A percentile compares a stretch with the other conserved stretches of the same genome.
Conservation (phyloP, 2,113 vertebrate genomes). For the Gobiocypris rarus region DNA sequence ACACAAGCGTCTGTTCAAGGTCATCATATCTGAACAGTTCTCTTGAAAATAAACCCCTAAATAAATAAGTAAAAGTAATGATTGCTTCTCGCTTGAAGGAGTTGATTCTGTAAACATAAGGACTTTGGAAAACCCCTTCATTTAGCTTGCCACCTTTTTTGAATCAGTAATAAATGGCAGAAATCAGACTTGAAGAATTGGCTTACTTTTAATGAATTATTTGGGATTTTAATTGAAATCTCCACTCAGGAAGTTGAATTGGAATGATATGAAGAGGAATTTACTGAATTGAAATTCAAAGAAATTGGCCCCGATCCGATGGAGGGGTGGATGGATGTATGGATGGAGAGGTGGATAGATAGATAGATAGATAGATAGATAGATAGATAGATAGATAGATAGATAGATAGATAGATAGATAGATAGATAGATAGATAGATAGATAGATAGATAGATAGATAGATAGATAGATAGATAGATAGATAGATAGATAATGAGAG, state of each 20-base stretch:
- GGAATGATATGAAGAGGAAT: background rate
- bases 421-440: too few species aligned
- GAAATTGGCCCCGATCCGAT: background rate
- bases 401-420: too few species aligned
- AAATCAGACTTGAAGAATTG: background rate
- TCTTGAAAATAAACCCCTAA: slow-evolving; percentile 13
- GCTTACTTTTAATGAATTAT: background rate
- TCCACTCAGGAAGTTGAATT: background rate
- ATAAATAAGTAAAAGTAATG: slow-evolving; percentile 24
- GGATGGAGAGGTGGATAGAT: too few species aligned
- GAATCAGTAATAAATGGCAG: background rate
- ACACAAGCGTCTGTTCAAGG: slow-evolving; percentile 13
- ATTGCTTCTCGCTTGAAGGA: background rate
- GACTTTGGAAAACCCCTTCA: slow-evolving; percentile 7
- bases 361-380: background rate
- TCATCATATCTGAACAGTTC: slow-evolving; percentile 11
- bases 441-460: background rate
- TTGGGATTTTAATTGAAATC: background rate
- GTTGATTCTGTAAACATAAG: slow-evolving; percentile 14
- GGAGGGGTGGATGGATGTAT: too few species aligned
- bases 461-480: background rate
- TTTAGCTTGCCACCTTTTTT: background rate
- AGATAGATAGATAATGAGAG: background rate
- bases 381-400: background rate
- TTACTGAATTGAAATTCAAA: background rate